These are phyloP conservation scores for Heteromyza rotundicornis DNA, from an alignment of 2,888 invertebrate genomes.

Conservation along the genomic window DNA sequence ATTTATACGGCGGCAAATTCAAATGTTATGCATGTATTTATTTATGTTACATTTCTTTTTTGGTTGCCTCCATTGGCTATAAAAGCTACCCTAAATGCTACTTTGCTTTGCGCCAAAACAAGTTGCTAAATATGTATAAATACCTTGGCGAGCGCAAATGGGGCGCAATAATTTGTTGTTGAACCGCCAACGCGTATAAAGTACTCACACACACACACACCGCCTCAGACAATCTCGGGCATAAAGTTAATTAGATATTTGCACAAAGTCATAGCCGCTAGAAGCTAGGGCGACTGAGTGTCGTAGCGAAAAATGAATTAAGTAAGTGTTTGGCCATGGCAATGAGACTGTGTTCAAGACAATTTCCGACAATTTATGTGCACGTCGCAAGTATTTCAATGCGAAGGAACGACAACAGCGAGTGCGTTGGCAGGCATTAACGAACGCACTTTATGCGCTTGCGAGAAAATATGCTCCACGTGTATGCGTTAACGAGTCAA, in stretches of 20 bases:
- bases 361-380: conserved; percentile 6
- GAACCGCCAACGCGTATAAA: too few species aligned
- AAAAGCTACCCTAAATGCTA: neutral
- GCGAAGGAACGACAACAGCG: neutral
- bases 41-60: neutral
- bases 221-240: neutral
- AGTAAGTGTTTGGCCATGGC: neutral
- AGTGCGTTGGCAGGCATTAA: neutral
- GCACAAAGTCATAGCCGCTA: neutral
- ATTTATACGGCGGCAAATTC: neutral
- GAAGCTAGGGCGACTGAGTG: neutral
- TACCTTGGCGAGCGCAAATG: neutral
- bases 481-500: too few species aligned
- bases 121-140: neutral
- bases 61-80: neutral
- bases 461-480: too few species aligned
- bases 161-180: neutral
- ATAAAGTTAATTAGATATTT: conserved; percentile 5
- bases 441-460: neutral
- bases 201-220: too few species aligned
- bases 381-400: neutral
- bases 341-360: neutral
- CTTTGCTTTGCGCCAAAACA: neutral
- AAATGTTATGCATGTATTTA: neutral
- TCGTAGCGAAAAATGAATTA: neutral